Percentiles rank a stretch among this genome's conserved stretches.
These are phyloP conservation scores for Nephrotoma appendiculata DNA, from an alignment of 2,888 invertebrate genomes.

Conservation along the genomic window DNA sequence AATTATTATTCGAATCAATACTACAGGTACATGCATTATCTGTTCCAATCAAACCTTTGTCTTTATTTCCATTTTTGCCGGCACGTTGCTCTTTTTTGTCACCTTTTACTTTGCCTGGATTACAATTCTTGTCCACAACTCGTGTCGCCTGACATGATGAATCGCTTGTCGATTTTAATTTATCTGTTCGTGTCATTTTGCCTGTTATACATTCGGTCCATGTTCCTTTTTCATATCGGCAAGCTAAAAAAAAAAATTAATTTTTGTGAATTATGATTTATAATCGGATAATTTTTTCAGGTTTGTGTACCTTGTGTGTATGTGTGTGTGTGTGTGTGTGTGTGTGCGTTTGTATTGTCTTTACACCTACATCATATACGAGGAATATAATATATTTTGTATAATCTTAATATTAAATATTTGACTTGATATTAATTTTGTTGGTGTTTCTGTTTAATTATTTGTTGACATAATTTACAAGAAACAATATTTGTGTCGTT, in stretches of 20 bases:
- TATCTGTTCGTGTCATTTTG: slow-evolving; percentile 70
- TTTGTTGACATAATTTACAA: neutral
- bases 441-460: neutral
- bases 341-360: neutral
- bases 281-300: neutral
- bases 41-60: slow-evolving; percentile 5
- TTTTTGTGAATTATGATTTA: neutral
- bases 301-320: neutral
- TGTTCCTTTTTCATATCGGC: slow-evolving; percentile 77
- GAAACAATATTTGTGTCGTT: neutral
- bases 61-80: slow-evolving; percentile 46
- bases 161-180: slow-evolving; percentile 69
- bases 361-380: neutral
- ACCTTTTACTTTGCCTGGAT: slow-evolving; percentile 48
- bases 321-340: neutral
- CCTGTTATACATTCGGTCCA: slow-evolving; percentile 76
- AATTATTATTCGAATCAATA: neutral
- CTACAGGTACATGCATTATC: neutral
- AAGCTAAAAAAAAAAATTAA: slow-evolving; percentile 37
- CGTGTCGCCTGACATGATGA: slow-evolving; percentile 69
- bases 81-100: slow-evolving; percentile 37
- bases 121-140: slow-evolving; percentile 76
- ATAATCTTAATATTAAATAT: neutral
- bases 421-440: neutral
- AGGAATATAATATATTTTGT: slow-evolving; percentile 5